Evolutionary conservation across 35 echinoderm and acorn worm species (phyloP), one percentile per base, ranked within the genome.

Genomic region (Holothuria glaberrima): DNA sequence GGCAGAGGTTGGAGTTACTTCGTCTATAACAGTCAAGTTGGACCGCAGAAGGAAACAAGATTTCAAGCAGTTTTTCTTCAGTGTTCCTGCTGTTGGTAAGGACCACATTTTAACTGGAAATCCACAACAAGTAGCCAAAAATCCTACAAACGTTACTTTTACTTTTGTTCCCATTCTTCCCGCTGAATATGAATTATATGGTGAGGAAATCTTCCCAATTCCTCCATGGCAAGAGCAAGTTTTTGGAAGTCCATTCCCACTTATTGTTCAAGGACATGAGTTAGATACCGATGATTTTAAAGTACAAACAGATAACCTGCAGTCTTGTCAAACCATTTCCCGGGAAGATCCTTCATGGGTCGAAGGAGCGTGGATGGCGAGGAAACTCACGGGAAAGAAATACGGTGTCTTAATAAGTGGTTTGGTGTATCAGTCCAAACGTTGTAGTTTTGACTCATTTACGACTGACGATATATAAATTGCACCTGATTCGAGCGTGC

Each of bases 361-460:
- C 16, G 76, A 81, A 54, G 76, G 76, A 9, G 18, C 44, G 10
- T 81, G 76, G 76, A 46, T 81, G 18, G 52, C 76, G 52, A 20
- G 76, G 25, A 46, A 81, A 26, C 36, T 81, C 28, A 46, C 76
- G 19, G 76, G 76, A 52, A 41, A 52, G 16, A 81, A 25, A 22
- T 26, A 46, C 5, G 76, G 76, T 22, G 45, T 46, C 38, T 25
- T 81, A 19, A 48, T 33, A 41, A 81, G 76, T 58, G 76, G 76
- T 52, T 81, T 33, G 76, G 76, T 81, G 76, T 25, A 38, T 16
- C 76, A 81, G 45, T 46, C 76, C 20, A 81, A 48, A 21, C 18
- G 76, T 48, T 81, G 76, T n/a, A 81, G 76, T 52, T 38, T 81
- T 21, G 41, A 81, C 50, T 48, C 52, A 81, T 81, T 81, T 81